phyloP scores from a whole-genome alignment of 2,797 vertebrate genomes.

The Heteromormyrus szaboi region DNA sequence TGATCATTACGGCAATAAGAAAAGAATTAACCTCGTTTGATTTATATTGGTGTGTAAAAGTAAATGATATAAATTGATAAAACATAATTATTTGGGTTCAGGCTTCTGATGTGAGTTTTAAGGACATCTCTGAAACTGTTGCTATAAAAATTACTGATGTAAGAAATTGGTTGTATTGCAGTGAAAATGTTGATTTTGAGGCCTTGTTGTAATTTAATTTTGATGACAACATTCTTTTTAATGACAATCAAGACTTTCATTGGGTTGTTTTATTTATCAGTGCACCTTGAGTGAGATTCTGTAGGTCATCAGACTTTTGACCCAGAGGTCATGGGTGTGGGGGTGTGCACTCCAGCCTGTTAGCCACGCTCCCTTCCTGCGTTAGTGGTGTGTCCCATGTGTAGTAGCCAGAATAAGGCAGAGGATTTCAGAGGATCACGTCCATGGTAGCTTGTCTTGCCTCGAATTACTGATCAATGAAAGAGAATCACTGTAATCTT shows the following conservation, averaged over 20 bases:
- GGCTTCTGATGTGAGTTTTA: background rate
- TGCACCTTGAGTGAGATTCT: background rate
- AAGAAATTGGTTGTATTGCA: background rate
- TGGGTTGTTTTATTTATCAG: background rate
- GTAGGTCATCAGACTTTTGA: background rate
- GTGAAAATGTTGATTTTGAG: background rate
- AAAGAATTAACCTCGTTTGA: background rate
- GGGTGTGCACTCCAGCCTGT: background rate
- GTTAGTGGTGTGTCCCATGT: background rate
- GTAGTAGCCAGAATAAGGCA: background rate
- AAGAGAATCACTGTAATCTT: background rate
- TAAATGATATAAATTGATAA: background rate
- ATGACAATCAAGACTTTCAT: background rate
- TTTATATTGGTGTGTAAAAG: background rate
- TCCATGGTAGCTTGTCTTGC: background rate
- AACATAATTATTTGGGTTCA: background rate
- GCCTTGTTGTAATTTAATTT: background rate
- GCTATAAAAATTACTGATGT: background rate
- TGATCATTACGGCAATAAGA: background rate
- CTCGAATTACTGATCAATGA: background rate
- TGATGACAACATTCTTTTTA: background rate
- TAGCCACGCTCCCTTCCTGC: background rate
- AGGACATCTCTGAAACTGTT: background rate
- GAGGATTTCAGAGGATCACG: background rate
- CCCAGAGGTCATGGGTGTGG: background rate